These are phyloP conservation scores for Gymnarchus niloticus DNA, from an alignment of 2,113 vertebrate species.

Conservation along the genomic window DNA sequence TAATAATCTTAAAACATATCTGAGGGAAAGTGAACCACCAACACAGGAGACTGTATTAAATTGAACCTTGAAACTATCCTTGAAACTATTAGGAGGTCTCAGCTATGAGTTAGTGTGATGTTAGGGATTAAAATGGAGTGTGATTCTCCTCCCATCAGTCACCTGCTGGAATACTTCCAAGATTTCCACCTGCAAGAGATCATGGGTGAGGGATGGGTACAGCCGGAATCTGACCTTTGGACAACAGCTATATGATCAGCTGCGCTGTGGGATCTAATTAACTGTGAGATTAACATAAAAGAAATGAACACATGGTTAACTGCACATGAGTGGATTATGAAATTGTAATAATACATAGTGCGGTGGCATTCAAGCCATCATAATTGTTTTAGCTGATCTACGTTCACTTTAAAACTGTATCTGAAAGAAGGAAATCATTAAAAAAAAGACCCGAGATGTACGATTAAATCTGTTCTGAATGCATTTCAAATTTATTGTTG, in stretches of 20 bases:
- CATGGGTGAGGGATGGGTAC: conserved; percentile 63
- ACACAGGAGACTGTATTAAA: neutral
- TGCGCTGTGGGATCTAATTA: neutral
- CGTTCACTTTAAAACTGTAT: neutral
- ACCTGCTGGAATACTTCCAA: conserved; percentile 64
- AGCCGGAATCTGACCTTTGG: conserved; percentile 60
- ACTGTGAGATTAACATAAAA: neutral
- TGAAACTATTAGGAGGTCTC: neutral
- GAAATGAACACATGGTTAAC: neutral
- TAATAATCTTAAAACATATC: neutral
- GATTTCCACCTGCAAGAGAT: conserved; percentile 60
- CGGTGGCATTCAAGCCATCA: neutral
- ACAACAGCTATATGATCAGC: conserved; percentile 43
- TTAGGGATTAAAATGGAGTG: neutral
- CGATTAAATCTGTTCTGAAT: neutral
- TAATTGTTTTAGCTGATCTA: neutral
- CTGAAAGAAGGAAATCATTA: neutral
- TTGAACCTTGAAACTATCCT: neutral
- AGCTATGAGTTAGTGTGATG: neutral
- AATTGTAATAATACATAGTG: neutral
- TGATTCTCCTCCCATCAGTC: conserved; percentile 40
- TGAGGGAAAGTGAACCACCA: neutral
- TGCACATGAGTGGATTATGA: neutral
- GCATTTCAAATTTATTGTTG: neutral
- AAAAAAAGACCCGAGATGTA: neutral